These are phyloP conservation scores for Allobates femoralis DNA, from an alignment of 2,797 vertebrate species.

Conservation along the genomic window DNA sequence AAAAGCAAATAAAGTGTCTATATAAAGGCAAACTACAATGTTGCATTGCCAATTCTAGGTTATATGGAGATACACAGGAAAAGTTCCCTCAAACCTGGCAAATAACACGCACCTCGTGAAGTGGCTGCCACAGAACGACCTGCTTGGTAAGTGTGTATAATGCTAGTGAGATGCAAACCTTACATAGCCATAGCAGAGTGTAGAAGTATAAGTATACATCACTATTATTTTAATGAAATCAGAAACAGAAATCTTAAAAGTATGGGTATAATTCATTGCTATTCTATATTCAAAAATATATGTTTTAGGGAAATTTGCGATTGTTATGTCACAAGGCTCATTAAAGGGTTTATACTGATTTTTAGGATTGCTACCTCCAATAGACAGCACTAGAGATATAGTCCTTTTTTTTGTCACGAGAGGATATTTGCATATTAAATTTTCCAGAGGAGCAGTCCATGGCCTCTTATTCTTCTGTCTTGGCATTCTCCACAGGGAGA, in stretches of 20 bases:
- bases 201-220: too few species aligned
- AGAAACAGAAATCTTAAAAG: not conserved
- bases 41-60: slow-evolving; percentile 75
- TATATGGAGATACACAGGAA: slow-evolving; percentile 87
- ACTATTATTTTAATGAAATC: not conserved
- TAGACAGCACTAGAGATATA: too few species aligned
- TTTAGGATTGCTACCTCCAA: too few species aligned
- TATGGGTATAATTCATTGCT: not conserved
- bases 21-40: not conserved
- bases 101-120: slow-evolving; percentile 88
- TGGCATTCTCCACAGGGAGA: too few species aligned
- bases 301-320: not conserved
- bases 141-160: slow-evolving; percentile 81
- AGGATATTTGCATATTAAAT: too few species aligned
- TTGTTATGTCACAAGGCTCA: too few species aligned
- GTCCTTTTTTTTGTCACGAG: too few species aligned
- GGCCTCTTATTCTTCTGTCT: too few species aligned
- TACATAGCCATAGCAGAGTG: not conserved
- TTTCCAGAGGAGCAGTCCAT: too few species aligned
- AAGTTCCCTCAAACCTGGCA: slow-evolving; percentile 75
- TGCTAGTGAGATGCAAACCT: not conserved
- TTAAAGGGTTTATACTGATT: too few species aligned
- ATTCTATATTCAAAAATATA: not conserved
- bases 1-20: not conserved
- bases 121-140: slow-evolving; percentile 95